Percentiles rank a stretch among this genome's conserved stretches.
phyloP scores from a whole-genome alignment of 35 echinoderm and acorn worm species.

The Apostichopus parvimensis region DNA sequence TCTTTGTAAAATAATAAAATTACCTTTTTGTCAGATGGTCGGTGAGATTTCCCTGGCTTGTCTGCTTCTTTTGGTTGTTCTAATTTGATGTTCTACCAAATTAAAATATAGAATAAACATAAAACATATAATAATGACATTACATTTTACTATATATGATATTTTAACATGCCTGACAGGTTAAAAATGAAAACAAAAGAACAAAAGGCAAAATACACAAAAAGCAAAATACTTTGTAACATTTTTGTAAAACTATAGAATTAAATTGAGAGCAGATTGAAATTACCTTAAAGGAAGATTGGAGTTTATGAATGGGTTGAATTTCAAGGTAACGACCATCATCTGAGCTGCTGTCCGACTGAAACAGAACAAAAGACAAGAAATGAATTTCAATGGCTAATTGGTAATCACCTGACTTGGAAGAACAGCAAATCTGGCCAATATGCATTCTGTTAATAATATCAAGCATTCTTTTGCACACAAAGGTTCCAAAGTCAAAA shows the following conservation, averaged over 20 bases:
- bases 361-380: neutral
- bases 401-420: neutral
- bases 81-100: neutral
- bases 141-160: neutral
- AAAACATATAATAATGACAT: neutral
- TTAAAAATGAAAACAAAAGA: neutral
- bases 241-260: neutral
- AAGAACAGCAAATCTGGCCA: neutral
- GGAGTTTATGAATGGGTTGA: neutral
- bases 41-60: neutral
- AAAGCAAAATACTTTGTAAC: neutral
- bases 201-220: too few relatives aligned
- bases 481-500: too few relatives aligned
- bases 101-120: neutral
- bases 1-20: too few relatives aligned
- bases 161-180: neutral
- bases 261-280: neutral
- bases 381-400: neutral
- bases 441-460: neutral
- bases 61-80: neutral
- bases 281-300: neutral
- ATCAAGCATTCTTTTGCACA: neutral
- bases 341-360: neutral
- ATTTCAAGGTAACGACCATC: neutral
- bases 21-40: too few relatives aligned